Evolutionary conservation across 2,888 invertebrate genomes (phyloP).

Genomic region (Heliconius ismenius): DNA sequence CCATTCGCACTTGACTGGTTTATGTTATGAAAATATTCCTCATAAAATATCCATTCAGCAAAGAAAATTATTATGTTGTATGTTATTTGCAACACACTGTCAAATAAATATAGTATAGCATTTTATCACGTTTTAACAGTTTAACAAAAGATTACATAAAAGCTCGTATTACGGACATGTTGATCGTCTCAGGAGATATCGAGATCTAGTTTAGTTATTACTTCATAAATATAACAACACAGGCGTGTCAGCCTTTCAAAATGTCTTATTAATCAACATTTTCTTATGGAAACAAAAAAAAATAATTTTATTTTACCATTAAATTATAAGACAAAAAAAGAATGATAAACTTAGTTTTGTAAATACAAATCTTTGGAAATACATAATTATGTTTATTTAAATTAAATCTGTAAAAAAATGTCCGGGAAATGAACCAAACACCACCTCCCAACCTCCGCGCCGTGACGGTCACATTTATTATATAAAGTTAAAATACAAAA

Average conservation of each 20-base stretch:
- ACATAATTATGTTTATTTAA: too few relatives aligned
- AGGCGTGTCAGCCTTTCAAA: constrained; percentile 5
- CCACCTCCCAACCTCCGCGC: not conserved
- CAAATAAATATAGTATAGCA: not conserved
- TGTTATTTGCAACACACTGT: not conserved
- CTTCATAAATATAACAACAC: constrained; percentile 12
- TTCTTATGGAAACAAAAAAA: not conserved
- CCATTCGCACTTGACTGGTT: too few relatives aligned
- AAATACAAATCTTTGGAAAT: too few relatives aligned
- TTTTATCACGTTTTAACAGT: constrained; percentile 16
- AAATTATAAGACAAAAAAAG: too few relatives aligned
- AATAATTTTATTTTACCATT: not conserved
- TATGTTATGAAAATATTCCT: not conserved
- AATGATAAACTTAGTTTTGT: too few relatives aligned
- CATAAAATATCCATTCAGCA: not conserved
- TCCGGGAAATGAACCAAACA: too few relatives aligned
- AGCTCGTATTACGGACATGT: constrained; percentile 27
- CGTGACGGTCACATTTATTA: constrained; percentile 15
- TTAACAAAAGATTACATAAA: constrained; percentile 39
- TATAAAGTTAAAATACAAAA: constrained; percentile 27
- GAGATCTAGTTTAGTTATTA: constrained; percentile 28
- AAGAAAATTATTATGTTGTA: not conserved
- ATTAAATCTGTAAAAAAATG: too few relatives aligned
- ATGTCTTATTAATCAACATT: not conserved
- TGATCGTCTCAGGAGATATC: constrained; percentile 33